Evolutionary conservation across 2,888 invertebrate genomes (phyloP).

Genomic region (Hirtodrosophila alboralis): DNA sequence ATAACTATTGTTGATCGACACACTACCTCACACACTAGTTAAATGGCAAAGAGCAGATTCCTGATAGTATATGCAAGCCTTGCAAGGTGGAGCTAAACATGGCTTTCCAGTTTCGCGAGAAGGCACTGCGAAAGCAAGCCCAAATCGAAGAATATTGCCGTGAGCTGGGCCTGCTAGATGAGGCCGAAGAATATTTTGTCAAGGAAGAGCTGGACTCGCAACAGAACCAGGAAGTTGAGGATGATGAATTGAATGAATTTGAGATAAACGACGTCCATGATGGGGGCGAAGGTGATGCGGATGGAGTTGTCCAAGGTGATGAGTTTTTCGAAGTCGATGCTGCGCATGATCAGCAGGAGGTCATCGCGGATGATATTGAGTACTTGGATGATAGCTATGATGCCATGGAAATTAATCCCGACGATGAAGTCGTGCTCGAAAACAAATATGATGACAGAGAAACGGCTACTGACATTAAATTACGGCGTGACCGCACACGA

Average conservation of each 20-base stretch:
- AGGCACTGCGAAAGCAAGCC: constrained; percentile 76
- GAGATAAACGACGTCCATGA: constrained; percentile 46
- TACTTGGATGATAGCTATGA: constrained; percentile 67
- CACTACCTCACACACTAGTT: constrained; percentile 29
- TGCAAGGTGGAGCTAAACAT: constrained; percentile 81
- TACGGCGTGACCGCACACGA: constrained; percentile 38
- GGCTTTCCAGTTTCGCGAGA: constrained; percentile 80
- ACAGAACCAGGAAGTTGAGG: constrained; percentile 35
- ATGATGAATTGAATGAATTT: constrained; percentile 55
- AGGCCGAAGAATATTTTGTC: constrained; percentile 56
- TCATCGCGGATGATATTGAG: constrained; percentile 65
- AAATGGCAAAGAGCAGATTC: constrained; percentile 68
- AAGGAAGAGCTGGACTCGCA: constrained; percentile 60
- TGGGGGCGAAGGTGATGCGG: constrained; percentile 14
- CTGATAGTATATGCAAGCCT: constrained; percentile 77
- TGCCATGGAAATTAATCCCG: constrained; percentile 57
- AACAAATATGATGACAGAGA: constrained; percentile 29
- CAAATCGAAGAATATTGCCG: constrained; percentile 73
- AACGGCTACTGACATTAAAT: constrained; percentile 34
- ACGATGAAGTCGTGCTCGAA: constrained; percentile 50
- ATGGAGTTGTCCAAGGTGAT: constrained; percentile 40
- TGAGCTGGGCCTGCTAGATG: constrained; percentile 56
- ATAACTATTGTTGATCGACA: neutral
- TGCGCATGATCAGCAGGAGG: constrained; percentile 52
- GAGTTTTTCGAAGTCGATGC: constrained; percentile 60